Evolutionary conservation across 2,888 invertebrate genomes (phyloP), one percentile per base, ranked within the genome.

Genomic region (Pasiphila rectangulata): DNA sequence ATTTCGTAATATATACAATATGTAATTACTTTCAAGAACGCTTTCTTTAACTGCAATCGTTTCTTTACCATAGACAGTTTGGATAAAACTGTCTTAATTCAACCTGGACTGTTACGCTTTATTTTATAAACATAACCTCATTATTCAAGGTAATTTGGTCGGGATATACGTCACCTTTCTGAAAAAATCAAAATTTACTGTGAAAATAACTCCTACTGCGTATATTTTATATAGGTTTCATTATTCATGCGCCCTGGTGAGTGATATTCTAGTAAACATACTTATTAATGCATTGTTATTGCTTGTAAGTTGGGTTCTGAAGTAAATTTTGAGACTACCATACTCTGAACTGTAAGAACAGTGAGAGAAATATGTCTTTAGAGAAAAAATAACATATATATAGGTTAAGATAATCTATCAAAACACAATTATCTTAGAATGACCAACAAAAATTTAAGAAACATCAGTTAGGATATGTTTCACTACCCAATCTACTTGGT

Each of bases 101-200:
- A 16, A 4, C 30, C 16, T 15, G 4, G n/a, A 1, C 4, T 15
- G 0, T 15, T 15, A 4, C 7, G 4, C n/a, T n/a, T 4, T n/a
- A 4, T 0, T 6, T 4, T 15, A 16, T 12, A 12, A 10, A 41
- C 13, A 17, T 42, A 42, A 47, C 37, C 42, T 47, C 4, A 15
- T 4, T 12, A 15, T 13, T 24, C 42, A 38, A 5, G 23, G 2
- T 24, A 32, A 9, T 34, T 42, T 4, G 24, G 47, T 39, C 42
- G 47, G 37, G 0, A 38, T 21, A 50, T 7, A 52, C 43, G 57
- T 57, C 57, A 54, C 4, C 38, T n/a, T 7, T 15, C 17, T 45
- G 21, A 25, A 34, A 37, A 46, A 36, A 34, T 12, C 17, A 45
- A 56, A 51, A 41, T 46, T 40, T 12, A 12, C 38, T 27, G 38